These are phyloP conservation scores for Aspidiotus rigidus DNA, from an alignment of 2,888 invertebrate species.

Conservation along the genomic window DNA sequence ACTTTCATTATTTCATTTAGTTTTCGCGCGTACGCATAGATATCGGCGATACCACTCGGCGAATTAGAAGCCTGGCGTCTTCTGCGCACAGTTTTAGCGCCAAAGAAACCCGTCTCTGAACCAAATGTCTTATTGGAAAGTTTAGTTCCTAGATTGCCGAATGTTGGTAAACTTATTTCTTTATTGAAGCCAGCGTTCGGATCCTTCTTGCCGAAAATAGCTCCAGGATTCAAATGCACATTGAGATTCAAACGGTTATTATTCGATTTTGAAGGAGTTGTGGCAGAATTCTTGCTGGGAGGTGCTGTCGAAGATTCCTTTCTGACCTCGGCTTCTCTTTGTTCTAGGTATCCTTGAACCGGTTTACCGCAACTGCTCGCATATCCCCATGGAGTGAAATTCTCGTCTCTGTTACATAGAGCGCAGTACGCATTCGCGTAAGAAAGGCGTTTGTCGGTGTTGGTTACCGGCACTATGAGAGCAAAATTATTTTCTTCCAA, in stretches of 20 bases:
- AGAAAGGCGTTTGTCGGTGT: slow-evolving; percentile 17
- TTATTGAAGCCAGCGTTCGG: background rate
- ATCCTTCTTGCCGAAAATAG: background rate
- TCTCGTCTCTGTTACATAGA: slow-evolving; percentile 21
- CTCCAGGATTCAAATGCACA: background rate
- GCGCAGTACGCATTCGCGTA: slow-evolving; percentile 28
- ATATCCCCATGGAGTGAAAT: slow-evolving; percentile 43
- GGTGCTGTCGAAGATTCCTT: background rate
- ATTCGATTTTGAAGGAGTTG: background rate
- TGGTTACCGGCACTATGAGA: slow-evolving; percentile 12
- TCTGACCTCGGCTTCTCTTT: background rate
- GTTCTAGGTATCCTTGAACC: slow-evolving; percentile 3
- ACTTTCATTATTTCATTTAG: slow-evolving; percentile 9
- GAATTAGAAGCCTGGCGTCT: background rate
- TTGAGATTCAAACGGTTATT: background rate
- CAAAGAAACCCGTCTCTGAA: background rate
- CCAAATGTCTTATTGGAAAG: background rate
- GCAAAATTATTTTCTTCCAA: slow-evolving; percentile 12
- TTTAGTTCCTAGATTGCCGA: background rate
- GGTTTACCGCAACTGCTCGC: slow-evolving; percentile 39
- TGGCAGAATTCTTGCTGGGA: background rate
- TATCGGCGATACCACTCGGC: background rate
- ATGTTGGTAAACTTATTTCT: background rate
- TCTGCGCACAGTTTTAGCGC: background rate
- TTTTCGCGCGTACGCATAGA: background rate